A percentile compares a stretch with the other conserved stretches of the same genome.
These are phyloP conservation scores for Pectinophora gossypiella DNA, from an alignment of 1,140 invertebrate genomes.

Conservation along the genomic window DNA sequence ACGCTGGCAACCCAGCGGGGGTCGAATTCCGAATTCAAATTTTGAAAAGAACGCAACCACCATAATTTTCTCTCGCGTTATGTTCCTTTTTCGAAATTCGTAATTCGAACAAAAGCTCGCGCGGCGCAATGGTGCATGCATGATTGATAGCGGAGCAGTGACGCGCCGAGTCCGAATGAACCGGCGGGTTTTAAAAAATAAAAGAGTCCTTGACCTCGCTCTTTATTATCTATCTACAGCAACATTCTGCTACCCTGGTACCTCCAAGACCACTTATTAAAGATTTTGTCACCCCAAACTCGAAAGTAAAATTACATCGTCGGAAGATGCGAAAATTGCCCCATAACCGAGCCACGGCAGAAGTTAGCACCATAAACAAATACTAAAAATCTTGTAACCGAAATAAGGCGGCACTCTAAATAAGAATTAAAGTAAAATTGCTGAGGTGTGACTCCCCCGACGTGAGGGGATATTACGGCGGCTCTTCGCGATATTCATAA, in stretches of 20 bases:
- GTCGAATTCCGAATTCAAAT: constrained; percentile 36
- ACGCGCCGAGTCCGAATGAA: constrained; percentile 46
- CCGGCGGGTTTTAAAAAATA: constrained; percentile 50
- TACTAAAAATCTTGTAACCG: constrained; percentile 71
- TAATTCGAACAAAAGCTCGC: constrained; percentile 66
- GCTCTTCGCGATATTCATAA: constrained; percentile 66
- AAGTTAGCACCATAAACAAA: constrained; percentile 66
- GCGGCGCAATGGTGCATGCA: constrained; percentile 66
- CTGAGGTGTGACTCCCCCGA: constrained; percentile 64
- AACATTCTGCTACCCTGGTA: background rate
- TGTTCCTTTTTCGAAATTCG: constrained; percentile 67
- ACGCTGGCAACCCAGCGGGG: constrained; percentile 37
- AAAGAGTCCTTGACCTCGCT: constrained; percentile 62
- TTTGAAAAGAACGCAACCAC: constrained; percentile 53
- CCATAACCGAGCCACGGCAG: constrained; percentile 38
- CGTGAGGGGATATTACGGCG: constrained; percentile 38
- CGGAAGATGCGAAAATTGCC: constrained; percentile 50
- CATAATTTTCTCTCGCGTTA: constrained; percentile 59
- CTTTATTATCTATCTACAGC: background rate
- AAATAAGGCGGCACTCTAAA: constrained; percentile 69
- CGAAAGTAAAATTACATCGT: constrained; percentile 48
- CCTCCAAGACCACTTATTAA: background rate
- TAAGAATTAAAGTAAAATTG: constrained; percentile 73
- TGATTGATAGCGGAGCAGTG: constrained; percentile 67
- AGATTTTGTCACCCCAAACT: constrained; percentile 10